These are phyloP conservation scores for Marcusenius ussheri DNA, from an alignment of 2,113 vertebrate genomes.

Conservation along the genomic window DNA sequence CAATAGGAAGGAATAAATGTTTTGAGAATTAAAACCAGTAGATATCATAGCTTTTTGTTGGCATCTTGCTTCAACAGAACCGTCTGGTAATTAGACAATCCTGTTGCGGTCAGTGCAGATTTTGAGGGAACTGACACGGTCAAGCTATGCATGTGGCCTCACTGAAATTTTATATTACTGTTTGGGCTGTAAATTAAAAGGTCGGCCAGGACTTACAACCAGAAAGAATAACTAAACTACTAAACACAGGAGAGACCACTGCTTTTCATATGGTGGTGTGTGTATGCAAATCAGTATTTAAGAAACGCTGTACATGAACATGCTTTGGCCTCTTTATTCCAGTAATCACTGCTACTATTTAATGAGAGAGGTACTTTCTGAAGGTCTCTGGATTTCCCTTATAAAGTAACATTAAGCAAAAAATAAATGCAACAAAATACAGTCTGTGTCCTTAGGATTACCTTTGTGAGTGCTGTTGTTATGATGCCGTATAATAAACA, in stretches of 20 bases:
- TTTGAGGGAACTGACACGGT: not conserved
- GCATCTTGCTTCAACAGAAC: not conserved
- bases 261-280: not conserved
- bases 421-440: not conserved
- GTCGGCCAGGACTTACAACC: not conserved
- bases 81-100: not conserved
- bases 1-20: not conserved
- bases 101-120: not conserved
- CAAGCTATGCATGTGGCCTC: not conserved
- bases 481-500: not conserved
- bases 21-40: not conserved
- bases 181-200: not conserved
- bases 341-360: conserved; percentile 3
- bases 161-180: not conserved
- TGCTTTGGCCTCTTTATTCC: not conserved
- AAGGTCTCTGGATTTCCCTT: conserved; percentile 33
- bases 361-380: not conserved
- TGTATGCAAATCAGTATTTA: not conserved
- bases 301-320: not conserved
- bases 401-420: conserved; percentile 41
- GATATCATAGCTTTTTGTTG: not conserved
- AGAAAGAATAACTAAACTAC: not conserved
- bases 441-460: conserved; percentile 31
- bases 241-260: not conserved
- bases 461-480: not conserved